Conservation (phyloP, 2,797 vertebrate species). For the Gymnothorax reevesii region DNA sequence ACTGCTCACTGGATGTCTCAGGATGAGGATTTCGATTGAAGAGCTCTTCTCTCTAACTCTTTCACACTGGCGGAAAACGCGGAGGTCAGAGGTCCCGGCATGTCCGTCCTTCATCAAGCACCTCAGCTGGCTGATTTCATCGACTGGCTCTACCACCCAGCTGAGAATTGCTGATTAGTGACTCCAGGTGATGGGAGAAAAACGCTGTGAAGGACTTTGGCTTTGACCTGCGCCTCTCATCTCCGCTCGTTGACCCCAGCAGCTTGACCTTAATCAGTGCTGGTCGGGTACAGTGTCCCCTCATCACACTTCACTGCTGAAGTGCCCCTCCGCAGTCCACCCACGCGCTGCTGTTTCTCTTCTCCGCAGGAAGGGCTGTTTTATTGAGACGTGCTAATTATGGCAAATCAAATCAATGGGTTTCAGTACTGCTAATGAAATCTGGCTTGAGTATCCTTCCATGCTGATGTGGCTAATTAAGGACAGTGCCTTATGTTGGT, state of each 20-base stretch:
- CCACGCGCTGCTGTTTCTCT: not conserved
- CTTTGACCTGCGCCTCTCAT: no score
- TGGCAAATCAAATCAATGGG: not conserved
- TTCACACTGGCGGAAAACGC: no score
- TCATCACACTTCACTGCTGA: not conserved
- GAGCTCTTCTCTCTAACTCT: not conserved
- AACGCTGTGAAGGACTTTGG: no score
- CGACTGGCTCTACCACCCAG: no score
- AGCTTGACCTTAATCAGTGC: not conserved
- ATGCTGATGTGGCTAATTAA: not conserved
- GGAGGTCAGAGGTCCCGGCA: no score
- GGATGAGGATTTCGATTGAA: not conserved
- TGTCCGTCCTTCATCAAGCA: no score
- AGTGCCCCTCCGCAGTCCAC: not conserved
- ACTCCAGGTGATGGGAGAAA: no score
- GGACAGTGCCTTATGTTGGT: not conserved
- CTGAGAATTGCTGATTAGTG: no score
- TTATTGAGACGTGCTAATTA: conserved; percentile 7
- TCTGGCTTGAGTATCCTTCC: not conserved
- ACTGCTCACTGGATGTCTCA: not conserved
- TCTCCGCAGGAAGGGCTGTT: not conserved
- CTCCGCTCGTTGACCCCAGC: not conserved
- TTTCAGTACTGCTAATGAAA: conserved; percentile 24
- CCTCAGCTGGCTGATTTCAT: no score
- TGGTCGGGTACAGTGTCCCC: not conserved